These are phyloP conservation scores for Varanus komodoensis DNA, from an alignment of 2,113 vertebrate species.

Conservation along the genomic window DNA sequence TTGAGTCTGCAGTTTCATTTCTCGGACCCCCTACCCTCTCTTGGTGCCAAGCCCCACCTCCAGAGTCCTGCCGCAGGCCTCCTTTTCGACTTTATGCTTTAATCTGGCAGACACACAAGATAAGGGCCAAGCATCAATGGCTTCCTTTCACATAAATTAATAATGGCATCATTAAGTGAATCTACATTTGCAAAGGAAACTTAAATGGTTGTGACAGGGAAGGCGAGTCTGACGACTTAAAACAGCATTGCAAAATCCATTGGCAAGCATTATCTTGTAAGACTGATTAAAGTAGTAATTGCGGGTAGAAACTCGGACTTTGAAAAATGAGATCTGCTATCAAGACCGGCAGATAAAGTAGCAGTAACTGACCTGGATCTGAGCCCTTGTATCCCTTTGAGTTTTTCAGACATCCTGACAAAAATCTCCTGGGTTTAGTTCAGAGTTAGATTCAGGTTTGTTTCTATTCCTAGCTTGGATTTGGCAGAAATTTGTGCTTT, in stretches of 20 bases:
- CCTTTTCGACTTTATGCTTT: not conserved
- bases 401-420: slow-evolving; percentile 5
- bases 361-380: not conserved
- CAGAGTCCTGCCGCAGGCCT: not conserved
- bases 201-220: not conserved
- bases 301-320: not conserved
- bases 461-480: not conserved
- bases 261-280: not conserved
- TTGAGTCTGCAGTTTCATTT: not conserved
- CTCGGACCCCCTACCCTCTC: not conserved
- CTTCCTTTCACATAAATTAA: not conserved
- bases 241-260: slow-evolving; percentile 13
- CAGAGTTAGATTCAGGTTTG: not conserved
- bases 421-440: slow-evolving; percentile 33
- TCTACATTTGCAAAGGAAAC: not conserved
- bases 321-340: slow-evolving; percentile 18
- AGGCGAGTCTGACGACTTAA: not conserved
- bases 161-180: slow-evolving; percentile 6
- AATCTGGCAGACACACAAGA: not conserved
- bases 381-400: slow-evolving; percentile 23
- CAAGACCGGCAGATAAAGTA: not conserved
- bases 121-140: not conserved
- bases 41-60: not conserved
- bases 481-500: not conserved
- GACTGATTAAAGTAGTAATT: slow-evolving; percentile 5